A percentile compares a stretch with the other conserved stretches of the same genome.
These are phyloP conservation scores for Zingel zingel DNA, from an alignment of 2,113 vertebrate species.

Conservation along the genomic window DNA sequence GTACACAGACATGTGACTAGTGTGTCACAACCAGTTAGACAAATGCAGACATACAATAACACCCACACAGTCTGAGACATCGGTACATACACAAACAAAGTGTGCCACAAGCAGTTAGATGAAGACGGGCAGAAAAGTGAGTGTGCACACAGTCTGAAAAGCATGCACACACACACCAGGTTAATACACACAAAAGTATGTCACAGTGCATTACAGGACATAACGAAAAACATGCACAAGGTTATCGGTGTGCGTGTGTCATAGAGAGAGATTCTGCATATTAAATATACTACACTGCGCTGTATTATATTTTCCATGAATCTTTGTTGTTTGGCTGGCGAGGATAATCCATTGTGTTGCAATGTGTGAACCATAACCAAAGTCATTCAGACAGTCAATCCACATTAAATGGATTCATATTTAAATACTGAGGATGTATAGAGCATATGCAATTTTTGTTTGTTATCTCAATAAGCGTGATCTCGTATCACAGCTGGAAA, in stretches of 20 bases:
- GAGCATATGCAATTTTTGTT: not conserved
- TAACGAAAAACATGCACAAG: not conserved
- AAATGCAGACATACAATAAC: constrained; percentile 26
- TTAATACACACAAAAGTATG: not conserved
- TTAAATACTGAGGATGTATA: not conserved
- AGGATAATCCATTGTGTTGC: not conserved
- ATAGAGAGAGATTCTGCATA: not conserved
- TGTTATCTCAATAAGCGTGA: not conserved
- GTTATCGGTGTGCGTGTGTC: not conserved
- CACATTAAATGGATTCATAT: not conserved
- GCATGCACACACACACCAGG: not conserved
- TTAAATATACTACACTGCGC: not conserved
- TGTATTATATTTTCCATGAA: not conserved
- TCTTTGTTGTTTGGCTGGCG: not conserved
- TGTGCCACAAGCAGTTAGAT: constrained; percentile 27
- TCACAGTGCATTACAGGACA: constrained; percentile 11
- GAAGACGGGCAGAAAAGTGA: constrained; percentile 3
- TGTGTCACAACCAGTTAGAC: constrained; percentile 36
- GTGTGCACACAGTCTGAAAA: not conserved
- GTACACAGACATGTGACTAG: not conserved
- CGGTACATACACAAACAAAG: not conserved
- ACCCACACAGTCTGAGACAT: constrained; percentile 19
- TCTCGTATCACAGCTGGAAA: not conserved
- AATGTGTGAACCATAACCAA: not conserved
- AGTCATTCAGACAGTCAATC: not conserved